Base-by-base conservation (phyloP, 1,140 invertebrate species). In the Magallana gigas region DNA sequence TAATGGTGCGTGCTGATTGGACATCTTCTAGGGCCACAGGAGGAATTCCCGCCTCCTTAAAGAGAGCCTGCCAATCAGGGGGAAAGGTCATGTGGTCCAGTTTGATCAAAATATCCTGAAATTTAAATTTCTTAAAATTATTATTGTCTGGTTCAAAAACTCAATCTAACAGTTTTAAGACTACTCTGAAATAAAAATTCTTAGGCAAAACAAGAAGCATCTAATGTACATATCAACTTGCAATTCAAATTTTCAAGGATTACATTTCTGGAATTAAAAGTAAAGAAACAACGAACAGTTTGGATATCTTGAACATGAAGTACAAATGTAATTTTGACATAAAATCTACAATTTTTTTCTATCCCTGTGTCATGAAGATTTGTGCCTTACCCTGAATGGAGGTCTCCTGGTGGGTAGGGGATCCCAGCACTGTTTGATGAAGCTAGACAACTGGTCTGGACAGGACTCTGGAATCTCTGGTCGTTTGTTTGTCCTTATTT, bases 391-490 rank as follows among this genome's bases (percentile, higher is more conserved):
- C 90, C 93, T 93, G 87, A 94, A 94, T 48, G 89, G 88, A 14
- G 93, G 93, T 87, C 93, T 90, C 48, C 86, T 90, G 7, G 91
- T 90, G 68, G 93, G 92, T 18, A 91, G 93, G 1, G 90, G 91
- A 48, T 91, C 87, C 93, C 93, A 94, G 86, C 93, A 94, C 64
- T 87, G 83, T 9, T 86, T 36, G 14, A 94, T 93, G 8, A 94
- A 90, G 14, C 87, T 68, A 9, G 81, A 48, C 59, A 94, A 85
- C 1, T 91, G 90, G 60, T 84, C 62, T 18, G 93, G 93, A 89
- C 91, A 93, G 1, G 64, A 81, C 7, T 71, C 36, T 9, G 93
- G 92, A 48, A 94, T 90, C 12, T 88, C 90, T 29, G 92, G 93
- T 87, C 93, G 84, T 36, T 92, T 90, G 83, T 93, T 92, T 80